Evolutionary conservation across 2,888 invertebrate species (phyloP).

Genomic region (Andrena camellia): DNA sequence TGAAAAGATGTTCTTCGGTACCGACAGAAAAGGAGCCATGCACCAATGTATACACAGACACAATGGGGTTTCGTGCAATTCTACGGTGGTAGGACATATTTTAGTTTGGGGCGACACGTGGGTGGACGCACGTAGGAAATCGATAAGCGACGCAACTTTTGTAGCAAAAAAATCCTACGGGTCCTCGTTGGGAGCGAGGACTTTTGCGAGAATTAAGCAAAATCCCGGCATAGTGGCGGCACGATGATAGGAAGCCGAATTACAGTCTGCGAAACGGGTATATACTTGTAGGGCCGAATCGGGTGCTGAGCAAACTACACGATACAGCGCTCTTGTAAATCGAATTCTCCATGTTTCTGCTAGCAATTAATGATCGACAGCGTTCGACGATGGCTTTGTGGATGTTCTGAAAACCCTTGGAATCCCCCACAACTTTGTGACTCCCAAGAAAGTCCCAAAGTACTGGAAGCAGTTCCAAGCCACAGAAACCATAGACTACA

Average conservation of each 20-base stretch:
- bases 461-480: background rate
- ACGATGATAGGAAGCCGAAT: constrained; percentile 10
- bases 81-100: constrained; percentile 78
- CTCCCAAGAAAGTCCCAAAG: background rate
- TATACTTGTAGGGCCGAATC: background rate
- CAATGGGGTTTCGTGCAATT: constrained; percentile 83
- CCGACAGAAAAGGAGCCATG: constrained; percentile 4
- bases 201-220: constrained; percentile 18
- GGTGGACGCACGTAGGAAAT: constrained; percentile 10
- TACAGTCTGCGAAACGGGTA: constrained; percentile 33
- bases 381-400: background rate
- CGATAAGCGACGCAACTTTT: constrained; percentile 24
- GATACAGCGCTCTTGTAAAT: background rate
- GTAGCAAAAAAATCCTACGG: background rate
- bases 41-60: constrained; percentile 48
- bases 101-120: constrained; percentile 32
- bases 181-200: constrained; percentile 18
- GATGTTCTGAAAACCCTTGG: background rate
- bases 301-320: constrained; percentile 19
- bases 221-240: constrained; percentile 17
- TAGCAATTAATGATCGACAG: constrained; percentile 4
- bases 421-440: background rate
- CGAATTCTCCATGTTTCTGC: background rate
- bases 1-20: background rate
- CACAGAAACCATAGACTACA: background rate